Evolutionary conservation across 2,113 vertebrate genomes (phyloP), one percentile per base, ranked within the genome.

Genomic region (Pogonocichla stellata): DNA sequence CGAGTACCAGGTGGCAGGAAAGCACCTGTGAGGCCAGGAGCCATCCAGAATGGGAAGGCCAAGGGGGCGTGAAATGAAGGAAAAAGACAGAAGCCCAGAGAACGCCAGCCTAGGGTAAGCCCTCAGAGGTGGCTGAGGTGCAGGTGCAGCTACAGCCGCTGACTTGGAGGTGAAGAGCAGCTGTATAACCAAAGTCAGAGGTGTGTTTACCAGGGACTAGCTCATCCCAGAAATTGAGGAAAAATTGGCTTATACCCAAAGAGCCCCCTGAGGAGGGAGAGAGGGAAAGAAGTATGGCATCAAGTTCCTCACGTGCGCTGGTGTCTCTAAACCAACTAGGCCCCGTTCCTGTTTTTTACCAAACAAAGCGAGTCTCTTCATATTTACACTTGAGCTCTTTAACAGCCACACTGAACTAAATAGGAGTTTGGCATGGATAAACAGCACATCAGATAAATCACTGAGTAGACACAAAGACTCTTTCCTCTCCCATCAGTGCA

Each of bases 51-150:
- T 26, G 53, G 33, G 17, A 60, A 20, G 53, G 58, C 33, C 20
- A 31, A 1, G 18, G 18, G 18, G 14, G 17, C 8, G 3, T 34
- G 34, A 65, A 61, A 42, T 9, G 42, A 9, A 82, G 38, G 6
- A 14, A 51, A 14, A 56, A 13, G 19, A 1, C 12, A 12, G 1
- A 11, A 57, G 50, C 7, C 19, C 28, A 5, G 28, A 33, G 47
- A 36, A 1, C 0, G 1, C 7, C 24, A 22, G 25, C 5, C 16
- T n/a, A 3, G 24, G n/a, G 16, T 2, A 4, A 34, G 29, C 13
- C 34, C 28, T 70, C 25, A 10, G 86, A 58, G 40, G 24, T 0
- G 2, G 53, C 48, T 36, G 53, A 19, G 33, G 28, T 7, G 15
- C 0, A 0, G 60, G 24, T 45, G 58, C 34, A 34, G 50, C 24